Conservation (phyloP, 2,888 invertebrate species). For the Cryptocephalus primarius region DNA sequence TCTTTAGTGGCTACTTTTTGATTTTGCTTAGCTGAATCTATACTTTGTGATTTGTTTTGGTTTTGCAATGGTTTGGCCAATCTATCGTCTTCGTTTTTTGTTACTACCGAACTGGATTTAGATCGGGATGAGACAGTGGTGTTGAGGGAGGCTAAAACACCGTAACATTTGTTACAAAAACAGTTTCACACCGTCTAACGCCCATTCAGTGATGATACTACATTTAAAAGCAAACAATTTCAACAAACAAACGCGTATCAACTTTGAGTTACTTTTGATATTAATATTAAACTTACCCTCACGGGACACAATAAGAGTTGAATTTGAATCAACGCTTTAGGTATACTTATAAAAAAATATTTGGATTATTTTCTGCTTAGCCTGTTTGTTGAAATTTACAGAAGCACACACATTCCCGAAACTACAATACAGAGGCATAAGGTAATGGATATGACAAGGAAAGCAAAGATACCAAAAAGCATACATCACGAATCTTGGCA, state of each 20-base stretch:
- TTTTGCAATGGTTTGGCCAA: constrained; percentile 33
- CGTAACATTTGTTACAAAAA: constrained; percentile 31
- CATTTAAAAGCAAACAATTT: constrained; percentile 10
- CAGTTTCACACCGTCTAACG: constrained; percentile 16
- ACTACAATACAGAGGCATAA: constrained; percentile 17
- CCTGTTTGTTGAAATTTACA: neutral
- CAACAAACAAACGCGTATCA: neutral
- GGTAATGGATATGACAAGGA: constrained; percentile 7
- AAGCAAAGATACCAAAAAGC: no score
- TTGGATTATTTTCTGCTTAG: no score
- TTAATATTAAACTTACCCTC: no score
- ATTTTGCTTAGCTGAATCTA: constrained; percentile 29
- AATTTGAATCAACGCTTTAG: no score
- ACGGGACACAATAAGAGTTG: no score
- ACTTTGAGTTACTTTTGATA: no score
- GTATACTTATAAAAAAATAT: no score
- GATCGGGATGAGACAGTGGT: constrained; percentile 62
- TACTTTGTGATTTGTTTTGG: constrained; percentile 28
- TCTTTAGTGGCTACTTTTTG: constrained; percentile 29
- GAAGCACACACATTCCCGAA: constrained; percentile 21
- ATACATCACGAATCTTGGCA: constrained; percentile 37
- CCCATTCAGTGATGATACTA: constrained; percentile 12
- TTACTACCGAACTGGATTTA: constrained; percentile 51
- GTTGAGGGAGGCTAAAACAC: constrained; percentile 64
- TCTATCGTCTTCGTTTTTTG: constrained; percentile 39